Evolutionary conservation across 2,888 invertebrate genomes (phyloP), one percentile per base, ranked within the genome.

Genomic region (Aethes cnicana): DNA sequence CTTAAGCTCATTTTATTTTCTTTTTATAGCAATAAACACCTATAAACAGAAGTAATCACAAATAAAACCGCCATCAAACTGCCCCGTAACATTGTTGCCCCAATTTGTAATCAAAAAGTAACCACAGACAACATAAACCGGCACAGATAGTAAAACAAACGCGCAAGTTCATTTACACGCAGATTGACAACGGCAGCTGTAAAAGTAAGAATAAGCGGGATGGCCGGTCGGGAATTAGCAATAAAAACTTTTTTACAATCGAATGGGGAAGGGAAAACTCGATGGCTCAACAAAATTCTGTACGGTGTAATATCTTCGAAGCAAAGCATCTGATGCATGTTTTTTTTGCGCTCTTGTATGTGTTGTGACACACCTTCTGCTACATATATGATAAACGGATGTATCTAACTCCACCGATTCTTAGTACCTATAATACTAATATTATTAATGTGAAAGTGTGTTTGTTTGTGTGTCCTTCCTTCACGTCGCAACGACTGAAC

Each of bases 191-290:
- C 68, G 57, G 61, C 53, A 59, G 72, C 63, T 63, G 69, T 74
- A 49, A 78, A 82, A 71, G 59, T 60, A 65, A 57, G 64, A 61
- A 68, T 64, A 70, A 72, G 64, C 67, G 69, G 64, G 73, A 69
- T 58, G 60, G 62, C 66, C 42, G 50, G 44, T 59, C 44, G 64
- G 68, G 77, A 81, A 87, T 87, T 84, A 84, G 83, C 81, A 73
- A 81, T 88, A 87, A 87, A 87, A 88, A 87, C 84, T 86, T 87
- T 84, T 60, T 84, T 84, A 84, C 83, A 80, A 74, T 83, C 78
- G 69, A 70, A 18, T 28, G 18, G 21, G 39, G 39, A 3, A 28
- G 26, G 18, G 3, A 6, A 18, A 9, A 35, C 21, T 21, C 7
- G 7, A n/a, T n/a, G n/a, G n/a, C n/a, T n/a, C n/a, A n/a, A n/a